Evolutionary conservation across 2,113 vertebrate species (phyloP).

Genomic region (Alligator mississippiensis): DNA sequence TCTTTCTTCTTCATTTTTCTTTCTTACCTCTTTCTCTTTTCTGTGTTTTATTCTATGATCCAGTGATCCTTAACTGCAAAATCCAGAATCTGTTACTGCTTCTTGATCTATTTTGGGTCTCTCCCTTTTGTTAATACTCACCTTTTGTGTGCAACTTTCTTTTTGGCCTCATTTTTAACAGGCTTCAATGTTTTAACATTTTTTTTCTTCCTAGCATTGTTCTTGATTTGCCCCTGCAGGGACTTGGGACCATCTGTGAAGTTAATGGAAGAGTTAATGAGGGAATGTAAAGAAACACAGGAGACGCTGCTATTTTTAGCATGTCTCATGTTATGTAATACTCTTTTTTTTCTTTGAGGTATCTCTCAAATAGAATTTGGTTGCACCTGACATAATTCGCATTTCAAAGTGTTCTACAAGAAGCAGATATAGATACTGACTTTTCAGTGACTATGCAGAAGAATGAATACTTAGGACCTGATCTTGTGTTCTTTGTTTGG

Average conservation of each 20-base stretch:
- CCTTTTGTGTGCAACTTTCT: conserved; percentile 33
- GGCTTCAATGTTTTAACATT: neutral
- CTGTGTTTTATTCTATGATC: neutral
- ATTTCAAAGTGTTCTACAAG: conserved; percentile 28
- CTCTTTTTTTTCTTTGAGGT: conserved; percentile 31
- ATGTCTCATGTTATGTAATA: conserved; percentile 55
- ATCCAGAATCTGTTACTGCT: conserved; percentile 56
- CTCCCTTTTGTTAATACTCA: conserved; percentile 46
- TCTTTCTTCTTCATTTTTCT: conserved; percentile 25
- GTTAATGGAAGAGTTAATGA: conserved; percentile 72
- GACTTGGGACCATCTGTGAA: conserved; percentile 34
- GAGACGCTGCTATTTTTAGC: conserved; percentile 67
- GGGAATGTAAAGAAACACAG: conserved; percentile 53
- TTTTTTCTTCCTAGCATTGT: neutral
- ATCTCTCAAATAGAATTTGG: conserved; percentile 57
- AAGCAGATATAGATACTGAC: conserved; percentile 43
- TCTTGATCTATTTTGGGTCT: conserved; percentile 65
- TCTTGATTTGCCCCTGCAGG: conserved; percentile 22
- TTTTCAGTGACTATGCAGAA: neutral
- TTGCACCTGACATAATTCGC: conserved; percentile 67
- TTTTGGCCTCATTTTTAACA: neutral
- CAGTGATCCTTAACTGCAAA: conserved; percentile 26
- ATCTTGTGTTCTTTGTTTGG: neutral
- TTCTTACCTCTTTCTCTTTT: neutral
- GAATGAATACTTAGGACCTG: neutral